phyloP scores from a whole-genome alignment of 1,140 invertebrate genomes.

The Temnothorax longispinosus region DNA sequence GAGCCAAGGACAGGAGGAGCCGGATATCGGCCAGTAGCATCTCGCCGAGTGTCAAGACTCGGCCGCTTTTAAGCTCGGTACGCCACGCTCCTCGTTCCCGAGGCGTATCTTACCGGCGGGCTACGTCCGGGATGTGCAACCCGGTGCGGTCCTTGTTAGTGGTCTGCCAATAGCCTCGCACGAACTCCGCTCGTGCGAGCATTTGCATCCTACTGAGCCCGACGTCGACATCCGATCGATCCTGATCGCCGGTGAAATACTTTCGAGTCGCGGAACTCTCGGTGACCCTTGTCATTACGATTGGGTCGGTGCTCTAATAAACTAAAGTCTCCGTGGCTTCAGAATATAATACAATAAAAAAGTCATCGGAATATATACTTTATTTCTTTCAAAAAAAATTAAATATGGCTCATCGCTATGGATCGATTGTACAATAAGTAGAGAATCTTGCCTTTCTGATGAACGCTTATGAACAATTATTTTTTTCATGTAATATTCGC shows the following conservation, averaged over 20 bases:
- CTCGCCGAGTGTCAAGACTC: conserved; percentile 80
- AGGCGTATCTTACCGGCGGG: conserved; percentile 66
- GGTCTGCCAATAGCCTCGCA: conserved; percentile 80
- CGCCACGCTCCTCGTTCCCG: conserved; percentile 77
- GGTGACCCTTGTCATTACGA: conserved; percentile 18
- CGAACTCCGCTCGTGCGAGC: conserved; percentile 73
- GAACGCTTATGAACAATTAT: background rate
- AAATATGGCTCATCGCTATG: background rate
- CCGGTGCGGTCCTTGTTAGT: conserved; percentile 79
- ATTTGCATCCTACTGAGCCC: conserved; percentile 78
- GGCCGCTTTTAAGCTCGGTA: conserved; percentile 74
- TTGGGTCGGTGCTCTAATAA: background rate
- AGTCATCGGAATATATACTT: background rate
- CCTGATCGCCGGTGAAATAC: conserved; percentile 3
- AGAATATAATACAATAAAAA: background rate
- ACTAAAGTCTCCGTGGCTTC: background rate
- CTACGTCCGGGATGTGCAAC: conserved; percentile 63
- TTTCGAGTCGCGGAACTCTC: conserved; percentile 10
- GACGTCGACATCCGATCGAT: conserved; percentile 35
- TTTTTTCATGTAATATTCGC: background rate
- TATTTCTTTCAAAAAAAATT: background rate
- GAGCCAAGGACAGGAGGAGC: conserved; percentile 75
- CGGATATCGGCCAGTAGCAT: conserved; percentile 82
- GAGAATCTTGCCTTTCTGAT: background rate
- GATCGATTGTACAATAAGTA: background rate